A percentile compares a stretch with the other conserved stretches of the same genome.
Evolutionary conservation across 2,797 vertebrate species (phyloP).

Genomic region (Oreochromis mossambicus): DNA sequence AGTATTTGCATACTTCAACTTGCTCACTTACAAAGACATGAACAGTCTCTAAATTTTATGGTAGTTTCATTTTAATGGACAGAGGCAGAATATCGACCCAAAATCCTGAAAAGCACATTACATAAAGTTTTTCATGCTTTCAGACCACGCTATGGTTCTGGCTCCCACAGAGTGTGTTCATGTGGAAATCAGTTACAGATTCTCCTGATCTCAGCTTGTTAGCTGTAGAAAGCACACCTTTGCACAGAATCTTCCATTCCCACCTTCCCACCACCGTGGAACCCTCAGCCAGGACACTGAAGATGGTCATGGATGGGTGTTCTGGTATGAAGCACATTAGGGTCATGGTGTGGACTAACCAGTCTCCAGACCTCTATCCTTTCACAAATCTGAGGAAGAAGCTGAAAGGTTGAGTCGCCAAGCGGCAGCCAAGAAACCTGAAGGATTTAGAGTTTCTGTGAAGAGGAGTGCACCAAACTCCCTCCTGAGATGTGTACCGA

Average conservation of each 20-base stretch:
- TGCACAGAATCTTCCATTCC: neutral
- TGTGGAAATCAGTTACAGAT: neutral
- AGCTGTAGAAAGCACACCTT: neutral
- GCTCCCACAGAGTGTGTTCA: neutral
- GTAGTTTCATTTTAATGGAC: accelerated
- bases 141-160: neutral
- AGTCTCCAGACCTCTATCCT: accelerated
- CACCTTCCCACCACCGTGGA: neutral
- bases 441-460: neutral
- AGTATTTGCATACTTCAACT: neutral
- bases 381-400: neutral
- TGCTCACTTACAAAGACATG: neutral
- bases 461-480: neutral
- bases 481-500: neutral
- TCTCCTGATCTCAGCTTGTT: neutral
- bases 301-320: neutral
- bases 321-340: neutral
- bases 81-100: accelerated
- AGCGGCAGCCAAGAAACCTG: neutral
- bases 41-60: neutral
- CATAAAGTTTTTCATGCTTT: neutral
- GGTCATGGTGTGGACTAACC: neutral
- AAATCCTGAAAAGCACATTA: neutral
- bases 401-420: neutral
- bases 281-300: neutral